Conservation (phyloP, 1,140 invertebrate genomes). For the Drosophila truncata region DNA sequence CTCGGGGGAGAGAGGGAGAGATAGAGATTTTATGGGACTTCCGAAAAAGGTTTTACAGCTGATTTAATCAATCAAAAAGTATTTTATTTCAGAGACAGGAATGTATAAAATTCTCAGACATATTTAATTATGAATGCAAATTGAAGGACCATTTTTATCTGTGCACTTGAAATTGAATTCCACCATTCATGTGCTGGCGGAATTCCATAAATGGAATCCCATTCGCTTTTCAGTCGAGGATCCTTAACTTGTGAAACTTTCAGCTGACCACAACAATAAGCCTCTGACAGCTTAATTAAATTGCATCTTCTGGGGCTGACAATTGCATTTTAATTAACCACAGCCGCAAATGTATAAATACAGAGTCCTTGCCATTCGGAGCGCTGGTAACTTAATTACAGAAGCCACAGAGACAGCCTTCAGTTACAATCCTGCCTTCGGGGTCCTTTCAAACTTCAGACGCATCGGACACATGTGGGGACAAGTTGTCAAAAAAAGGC, state of each 20-base stretch:
- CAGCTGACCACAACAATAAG: conserved; percentile 26
- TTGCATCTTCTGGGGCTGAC: conserved; percentile 43
- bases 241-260: conserved; percentile 26
- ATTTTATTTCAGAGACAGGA: neutral
- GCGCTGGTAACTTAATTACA: conserved; percentile 50
- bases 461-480: neutral
- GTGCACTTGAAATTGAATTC: conserved; percentile 10
- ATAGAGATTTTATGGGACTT: neutral
- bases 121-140: neutral
- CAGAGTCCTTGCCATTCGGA: conserved; percentile 7
- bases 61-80: neutral
- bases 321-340: conserved; percentile 70
- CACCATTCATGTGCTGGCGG: neutral
- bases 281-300: conserved; percentile 69
- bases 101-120: neutral
- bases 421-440: conserved; percentile 14
- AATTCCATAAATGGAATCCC: neutral
- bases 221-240: neutral
- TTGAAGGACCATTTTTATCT: neutral
- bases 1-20: too few relatives aligned
- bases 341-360: conserved; percentile 25
- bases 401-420: conserved; percentile 30
- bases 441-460: neutral
- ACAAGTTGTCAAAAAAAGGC: conserved; percentile 20
- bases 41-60: neutral